Evolutionary conservation across 1,140 invertebrate genomes (phyloP).

Genomic region (Apis cerana): DNA sequence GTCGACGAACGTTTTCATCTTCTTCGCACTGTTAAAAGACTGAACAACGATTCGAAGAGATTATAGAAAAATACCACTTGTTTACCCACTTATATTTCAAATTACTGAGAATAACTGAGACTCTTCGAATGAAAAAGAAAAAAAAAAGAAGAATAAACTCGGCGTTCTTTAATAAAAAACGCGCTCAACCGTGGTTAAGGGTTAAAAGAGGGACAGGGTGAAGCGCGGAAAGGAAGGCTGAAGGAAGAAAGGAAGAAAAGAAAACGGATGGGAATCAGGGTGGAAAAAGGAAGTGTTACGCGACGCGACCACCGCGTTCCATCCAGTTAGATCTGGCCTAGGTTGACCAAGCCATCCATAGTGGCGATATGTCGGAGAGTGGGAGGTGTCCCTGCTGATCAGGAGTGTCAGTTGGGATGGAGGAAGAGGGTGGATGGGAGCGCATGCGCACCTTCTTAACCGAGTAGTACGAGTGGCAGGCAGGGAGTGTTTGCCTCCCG

Average conservation of each 20-base stretch:
- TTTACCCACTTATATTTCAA: no score
- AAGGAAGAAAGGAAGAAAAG: not conserved
- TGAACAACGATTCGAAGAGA: no score
- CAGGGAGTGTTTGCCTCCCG: conserved; percentile 17
- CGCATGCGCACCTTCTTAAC: conserved; percentile 35
- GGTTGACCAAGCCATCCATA: conserved; percentile 26
- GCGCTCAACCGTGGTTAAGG: not conserved
- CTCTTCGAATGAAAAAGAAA: no score
- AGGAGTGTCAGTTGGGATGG: conserved; percentile 34
- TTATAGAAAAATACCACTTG: no score
- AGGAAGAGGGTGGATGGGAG: conserved; percentile 31
- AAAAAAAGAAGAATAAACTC: no score
- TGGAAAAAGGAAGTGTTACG: not conserved
- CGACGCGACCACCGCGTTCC: conserved; percentile 1
- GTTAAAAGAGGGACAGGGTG: not conserved
- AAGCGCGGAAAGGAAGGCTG: no score
- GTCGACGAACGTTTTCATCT: no score
- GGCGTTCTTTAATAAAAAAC: no score
- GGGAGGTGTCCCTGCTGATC: conserved; percentile 19
- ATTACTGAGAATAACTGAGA: no score
- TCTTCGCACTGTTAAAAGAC: no score
- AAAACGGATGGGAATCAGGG: not conserved
- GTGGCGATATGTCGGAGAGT: conserved; percentile 24
- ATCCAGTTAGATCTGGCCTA: conserved; percentile 33
- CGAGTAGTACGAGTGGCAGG: conserved; percentile 48